Base-by-base conservation (phyloP, 2,888 invertebrate genomes). In the Drosophila melanosoma region DNA sequence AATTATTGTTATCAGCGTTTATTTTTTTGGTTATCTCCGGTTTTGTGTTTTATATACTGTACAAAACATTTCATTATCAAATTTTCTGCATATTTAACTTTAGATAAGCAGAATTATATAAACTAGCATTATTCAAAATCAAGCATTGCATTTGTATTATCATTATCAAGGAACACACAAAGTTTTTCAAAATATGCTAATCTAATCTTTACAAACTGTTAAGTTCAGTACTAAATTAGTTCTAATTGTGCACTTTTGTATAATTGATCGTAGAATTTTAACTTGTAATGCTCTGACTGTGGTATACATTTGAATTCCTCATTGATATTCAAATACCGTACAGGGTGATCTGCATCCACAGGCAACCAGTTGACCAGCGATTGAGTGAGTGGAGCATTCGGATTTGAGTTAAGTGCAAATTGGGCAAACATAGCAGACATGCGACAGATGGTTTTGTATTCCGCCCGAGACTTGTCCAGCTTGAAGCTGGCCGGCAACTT, bases 381-480 rank as follows among this genome's bases (percentile, higher is more conserved):
- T 26, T 77, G 66, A 8, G 83, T 83, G 0, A 73, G 62, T 0
- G 65, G 61, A 3, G 78, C 69, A 76, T 92, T 92, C 12, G 92
- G 93, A 77, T 91, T 81, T 10, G 91, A 87, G 12, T 61, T 81
- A 6, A 53, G 65, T 1, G 92, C 92, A 70, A 93, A 93, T 15
- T 81, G 74, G 0, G 79, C 79, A 38, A 90, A 83, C 68, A 91
- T 83, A 40, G 77, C 80, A 12, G 85, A 65, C 87, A 92, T 90
- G 29, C 87, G 79, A 12, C 89, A 76, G 7, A 93, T 89, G 2
- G 83, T 85, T 23, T 62, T 68, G 61, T 87, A 91, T 40, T 93
- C 92, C 6, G 68, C 48, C 1, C 87, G 79, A 5, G 85, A 76
- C 12, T 63, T 68, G 4, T 83, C 59, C 52, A 89, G 54, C 58